Conservation (phyloP, 35 echinoderm and acorn worm species). For the Ptychodera flava region DNA sequence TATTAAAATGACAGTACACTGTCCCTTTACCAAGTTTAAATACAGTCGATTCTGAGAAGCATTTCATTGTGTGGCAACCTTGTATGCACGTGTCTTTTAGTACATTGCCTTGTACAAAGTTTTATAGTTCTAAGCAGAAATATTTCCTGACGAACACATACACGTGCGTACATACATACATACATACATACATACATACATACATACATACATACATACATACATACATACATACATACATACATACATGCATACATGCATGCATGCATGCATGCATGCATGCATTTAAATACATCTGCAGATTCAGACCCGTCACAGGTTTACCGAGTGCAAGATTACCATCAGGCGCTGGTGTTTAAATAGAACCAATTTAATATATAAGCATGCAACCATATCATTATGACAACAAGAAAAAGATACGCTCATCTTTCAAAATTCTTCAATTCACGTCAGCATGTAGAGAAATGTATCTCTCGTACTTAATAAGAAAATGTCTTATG, state of each 20-base stretch:
- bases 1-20: too few relatives aligned
- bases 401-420: not conserved
- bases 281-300: too few relatives aligned
- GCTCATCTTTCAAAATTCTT: too few relatives aligned
- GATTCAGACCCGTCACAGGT: not conserved
- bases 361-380: not conserved
- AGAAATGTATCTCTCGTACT: too few relatives aligned
- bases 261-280: not conserved
- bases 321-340: not conserved
- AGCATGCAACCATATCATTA: not conserved
- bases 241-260: not conserved
- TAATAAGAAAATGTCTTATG: too few relatives aligned
- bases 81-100: too few relatives aligned
- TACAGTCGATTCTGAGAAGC: too few relatives aligned
- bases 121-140: too few relatives aligned
- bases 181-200: slow-evolving; percentile 2
- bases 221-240: not conserved
- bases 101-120: too few relatives aligned
- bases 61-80: too few relatives aligned
- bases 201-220: slow-evolving; percentile 2
- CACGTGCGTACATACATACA: not conserved
- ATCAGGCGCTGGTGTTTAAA: not conserved
- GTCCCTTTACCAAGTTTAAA: too few relatives aligned
- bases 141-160: not conserved
- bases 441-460: too few relatives aligned